phyloP scores from a whole-genome alignment of 1,140 invertebrate genomes.

The Atta texana region DNA sequence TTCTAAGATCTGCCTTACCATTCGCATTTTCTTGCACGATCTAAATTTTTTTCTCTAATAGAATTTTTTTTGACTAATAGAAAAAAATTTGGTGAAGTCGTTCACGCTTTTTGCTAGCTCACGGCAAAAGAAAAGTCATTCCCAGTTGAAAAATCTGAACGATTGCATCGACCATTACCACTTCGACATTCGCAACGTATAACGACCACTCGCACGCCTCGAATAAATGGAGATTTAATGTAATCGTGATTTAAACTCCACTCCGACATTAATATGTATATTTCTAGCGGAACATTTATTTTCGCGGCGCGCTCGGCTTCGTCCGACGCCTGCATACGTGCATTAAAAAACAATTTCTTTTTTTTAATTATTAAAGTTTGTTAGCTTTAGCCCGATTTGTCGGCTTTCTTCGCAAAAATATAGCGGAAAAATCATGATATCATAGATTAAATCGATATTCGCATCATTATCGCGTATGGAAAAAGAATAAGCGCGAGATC shows the following conservation, averaged over 20 bases:
- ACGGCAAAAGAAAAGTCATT: conserved; percentile 12
- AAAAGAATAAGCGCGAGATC: background rate
- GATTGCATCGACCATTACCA: conserved; percentile 20
- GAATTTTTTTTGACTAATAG: too few species aligned
- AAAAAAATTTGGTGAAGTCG: conserved; percentile 20
- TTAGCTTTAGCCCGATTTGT: background rate
- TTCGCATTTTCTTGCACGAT: conserved; percentile 1
- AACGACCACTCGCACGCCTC: conserved; percentile 15
- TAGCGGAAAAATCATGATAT: background rate
- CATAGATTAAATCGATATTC: background rate
- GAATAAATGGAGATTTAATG: conserved; percentile 55
- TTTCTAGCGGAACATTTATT: conserved; percentile 29
- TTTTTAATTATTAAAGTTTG: background rate
- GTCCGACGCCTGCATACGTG: background rate
- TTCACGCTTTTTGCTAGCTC: conserved; percentile 45
- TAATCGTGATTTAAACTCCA: conserved; percentile 48
- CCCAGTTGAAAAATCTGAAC: conserved; percentile 42
- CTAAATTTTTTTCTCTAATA: conserved; percentile 4
- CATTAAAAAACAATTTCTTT: background rate
- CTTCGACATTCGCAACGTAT: conserved; percentile 14
- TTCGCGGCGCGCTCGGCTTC: background rate
- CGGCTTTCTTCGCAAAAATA: background rate
- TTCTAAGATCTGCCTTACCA: background rate
- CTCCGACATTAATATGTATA: conserved; percentile 35
- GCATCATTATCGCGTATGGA: background rate